Conservation (phyloP, 1,140 invertebrate genomes). For the Maconellicoccus hirsutus region DNA sequence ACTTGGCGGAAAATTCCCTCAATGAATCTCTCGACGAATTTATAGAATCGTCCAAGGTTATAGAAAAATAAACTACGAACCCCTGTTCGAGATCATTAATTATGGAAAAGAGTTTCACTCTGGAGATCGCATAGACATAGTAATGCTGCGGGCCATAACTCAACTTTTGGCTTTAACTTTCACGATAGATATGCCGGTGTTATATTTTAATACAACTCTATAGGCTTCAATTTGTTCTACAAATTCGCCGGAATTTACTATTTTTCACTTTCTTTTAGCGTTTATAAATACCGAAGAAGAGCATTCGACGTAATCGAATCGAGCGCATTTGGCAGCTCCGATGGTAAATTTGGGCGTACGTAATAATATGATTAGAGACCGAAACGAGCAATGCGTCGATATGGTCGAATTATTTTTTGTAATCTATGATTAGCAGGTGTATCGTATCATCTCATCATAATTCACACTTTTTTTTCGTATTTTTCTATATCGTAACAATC, state of each 20-base stretch:
- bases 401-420: not conserved
- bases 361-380: not conserved
- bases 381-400: not conserved
- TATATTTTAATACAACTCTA: not conserved
- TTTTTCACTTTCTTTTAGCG: not conserved
- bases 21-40: too few species aligned
- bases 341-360: not conserved
- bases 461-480: too few species aligned
- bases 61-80: not conserved
- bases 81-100: constrained; percentile 9
- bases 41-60: not conserved
- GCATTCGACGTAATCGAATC: not conserved
- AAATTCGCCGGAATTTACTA: not conserved
- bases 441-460: too few species aligned
- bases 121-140: not conserved
- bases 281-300: not conserved
- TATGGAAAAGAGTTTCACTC: constrained; percentile 17
- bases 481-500: too few species aligned
- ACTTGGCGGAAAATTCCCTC: too few species aligned
- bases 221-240: not conserved
- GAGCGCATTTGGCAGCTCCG: not conserved
- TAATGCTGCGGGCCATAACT: constrained; percentile 1
- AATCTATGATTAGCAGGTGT: too few species aligned
- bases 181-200: not conserved
- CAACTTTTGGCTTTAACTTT: constrained; percentile 20